A percentile compares a stretch with the other conserved stretches of the same genome.
phyloP scores from a whole-genome alignment of 2,888 invertebrate genomes.

The Sphaerophoria rueppellii region DNA sequence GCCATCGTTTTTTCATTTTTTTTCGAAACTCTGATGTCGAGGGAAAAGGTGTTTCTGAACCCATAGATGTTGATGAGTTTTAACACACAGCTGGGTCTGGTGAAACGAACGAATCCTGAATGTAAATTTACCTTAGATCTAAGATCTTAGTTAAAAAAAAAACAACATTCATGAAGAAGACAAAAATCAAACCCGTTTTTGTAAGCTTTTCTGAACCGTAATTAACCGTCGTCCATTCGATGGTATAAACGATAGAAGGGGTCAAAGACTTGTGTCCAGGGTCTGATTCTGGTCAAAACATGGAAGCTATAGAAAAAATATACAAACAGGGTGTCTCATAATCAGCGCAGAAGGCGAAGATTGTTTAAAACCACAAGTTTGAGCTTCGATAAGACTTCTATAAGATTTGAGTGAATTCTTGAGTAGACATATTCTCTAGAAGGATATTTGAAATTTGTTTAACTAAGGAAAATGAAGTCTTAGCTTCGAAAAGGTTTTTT shows the following conservation, averaged over 20 bases:
- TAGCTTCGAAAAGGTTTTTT: too few relatives aligned
- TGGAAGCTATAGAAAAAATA: too few relatives aligned
- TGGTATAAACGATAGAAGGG: constrained; percentile 1
- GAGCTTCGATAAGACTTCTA: too few relatives aligned
- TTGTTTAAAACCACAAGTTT: too few relatives aligned
- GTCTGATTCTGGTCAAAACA: neutral
- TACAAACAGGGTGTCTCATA: too few relatives aligned
- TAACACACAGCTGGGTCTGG: constrained; percentile 29
- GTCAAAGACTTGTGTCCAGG: neutral
- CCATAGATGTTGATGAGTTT: neutral
- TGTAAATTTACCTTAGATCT: constrained; percentile 34
- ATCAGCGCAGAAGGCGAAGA: too few relatives aligned
- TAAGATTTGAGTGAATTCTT: too few relatives aligned
- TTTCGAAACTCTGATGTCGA: neutral
- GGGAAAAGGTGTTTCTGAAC: neutral
- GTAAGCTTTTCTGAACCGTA: constrained; percentile 15
- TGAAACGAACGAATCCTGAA: constrained; percentile 35
- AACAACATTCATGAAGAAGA: neutral
- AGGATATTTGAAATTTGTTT: too few relatives aligned
- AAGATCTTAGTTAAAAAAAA: constrained; percentile 4
- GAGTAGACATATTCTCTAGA: too few relatives aligned
- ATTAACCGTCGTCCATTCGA: constrained; percentile 18
- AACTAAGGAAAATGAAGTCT: too few relatives aligned
- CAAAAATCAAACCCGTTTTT: constrained; percentile 16
- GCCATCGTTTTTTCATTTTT: neutral